Evolutionary conservation across 2,797 vertebrate species (phyloP), one percentile per base, ranked within the genome.

Genomic region (Sarcophilus harrisii): DNA sequence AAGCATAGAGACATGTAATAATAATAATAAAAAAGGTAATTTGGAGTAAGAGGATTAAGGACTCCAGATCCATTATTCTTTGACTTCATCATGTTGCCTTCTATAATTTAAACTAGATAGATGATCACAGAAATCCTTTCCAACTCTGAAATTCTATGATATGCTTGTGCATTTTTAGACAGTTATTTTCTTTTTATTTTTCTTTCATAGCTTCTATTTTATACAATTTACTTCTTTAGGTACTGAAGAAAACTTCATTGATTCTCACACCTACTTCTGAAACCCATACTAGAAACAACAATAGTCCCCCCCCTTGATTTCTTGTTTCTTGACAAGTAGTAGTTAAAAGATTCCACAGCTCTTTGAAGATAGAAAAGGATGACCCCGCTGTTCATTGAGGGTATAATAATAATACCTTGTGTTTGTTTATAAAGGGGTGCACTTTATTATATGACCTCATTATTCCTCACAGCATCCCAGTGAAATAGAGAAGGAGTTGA

Each of bases 221-320:
- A 3, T 45, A 1, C 11, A 92, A 52, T 49, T 0, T 30, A 38
- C 16, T 94, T 32, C n/a, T 93, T 10, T 10, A 58, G 87, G 54
- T 8, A 32, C 73, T 18, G 4, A 92, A 21, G 90, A 94, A 27
- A 4, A 2, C 57, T 49, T 93, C 57, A 27, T 57, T 91, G 58
- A 59, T 58, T 66, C 52, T 93, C 87, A 55, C 49, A 94, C 93
- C 90, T 57, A 8, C 91, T 59, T 27, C 45, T 28, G 89, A 92
- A 92, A 62, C 9, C 0, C 57, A 92, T 54, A 58, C n/a, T 73
- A n/a, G 93, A 95, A 62, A 92, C 87, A n/a, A 12, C 5, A 45
- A 57, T 1, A 1, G n/a, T 73, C 16, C 54, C 54, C 54, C 54
- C n/a, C 52, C 89, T 28, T 1, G 59, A 45, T 10, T 52, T 21